These are phyloP conservation scores for Loxodonta africana DNA, from an alignment of 2,113 vertebrate species.

Conservation along the genomic window DNA sequence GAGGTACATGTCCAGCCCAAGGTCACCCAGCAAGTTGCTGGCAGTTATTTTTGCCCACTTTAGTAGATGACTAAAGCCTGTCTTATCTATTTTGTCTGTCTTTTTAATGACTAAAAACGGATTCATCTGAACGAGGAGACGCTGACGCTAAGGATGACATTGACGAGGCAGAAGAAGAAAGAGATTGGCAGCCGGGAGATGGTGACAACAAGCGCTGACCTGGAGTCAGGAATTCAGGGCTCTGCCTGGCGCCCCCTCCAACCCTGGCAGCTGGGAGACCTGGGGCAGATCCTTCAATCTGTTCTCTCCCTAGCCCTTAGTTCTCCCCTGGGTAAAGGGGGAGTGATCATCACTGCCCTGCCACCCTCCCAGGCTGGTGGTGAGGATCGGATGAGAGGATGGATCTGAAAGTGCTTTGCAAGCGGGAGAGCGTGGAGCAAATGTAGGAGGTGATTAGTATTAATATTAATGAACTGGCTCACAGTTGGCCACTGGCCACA, in stretches of 20 bases:
- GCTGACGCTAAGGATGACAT: background rate
- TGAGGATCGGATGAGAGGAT: background rate
- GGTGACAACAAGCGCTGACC: rapidly evolving
- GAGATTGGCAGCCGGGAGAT: rapidly evolving
- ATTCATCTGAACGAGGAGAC: background rate
- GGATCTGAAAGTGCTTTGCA: conserved; percentile 78
- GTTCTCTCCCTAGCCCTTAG: background rate
- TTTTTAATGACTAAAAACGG: conserved; percentile 49
- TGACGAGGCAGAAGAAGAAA: background rate
- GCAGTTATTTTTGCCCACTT: background rate
- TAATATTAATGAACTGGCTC: conserved; percentile 77
- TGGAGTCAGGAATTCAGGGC: background rate
- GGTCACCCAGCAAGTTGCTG: conserved; percentile 24
- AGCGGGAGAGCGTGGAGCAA: conserved; percentile 42
- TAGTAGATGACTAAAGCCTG: conserved; percentile 6
- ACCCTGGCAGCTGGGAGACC: background rate
- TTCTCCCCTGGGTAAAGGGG: background rate
- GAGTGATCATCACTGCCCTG: background rate
- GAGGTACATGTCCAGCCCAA: background rate
- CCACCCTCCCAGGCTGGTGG: conserved; percentile 25
- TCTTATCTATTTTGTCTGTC: background rate
- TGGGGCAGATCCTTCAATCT: background rate
- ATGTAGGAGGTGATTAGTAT: conserved; percentile 72
- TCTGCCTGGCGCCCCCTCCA: rapidly evolving
- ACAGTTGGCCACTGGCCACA: conserved; percentile 69